Evolutionary conservation across 2,888 invertebrate genomes (phyloP).

Genomic region (Digitonthophagus gazella): DNA sequence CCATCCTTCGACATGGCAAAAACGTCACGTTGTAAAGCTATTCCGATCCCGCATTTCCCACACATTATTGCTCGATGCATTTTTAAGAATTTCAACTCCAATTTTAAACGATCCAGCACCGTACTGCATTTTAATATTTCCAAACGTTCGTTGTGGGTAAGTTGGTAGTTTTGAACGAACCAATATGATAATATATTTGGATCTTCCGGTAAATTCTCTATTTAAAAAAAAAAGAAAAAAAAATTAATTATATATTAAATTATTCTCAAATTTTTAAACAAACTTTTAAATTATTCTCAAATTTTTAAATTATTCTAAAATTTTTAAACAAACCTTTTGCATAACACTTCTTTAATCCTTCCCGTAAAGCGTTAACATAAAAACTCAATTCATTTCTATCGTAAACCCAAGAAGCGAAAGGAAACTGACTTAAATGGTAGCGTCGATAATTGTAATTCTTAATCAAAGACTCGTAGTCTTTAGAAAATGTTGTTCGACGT

Average conservation of each 20-base stretch:
- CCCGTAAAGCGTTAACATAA: constrained; percentile 41
- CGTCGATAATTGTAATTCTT: constrained; percentile 45
- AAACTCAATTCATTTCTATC: constrained; percentile 46
- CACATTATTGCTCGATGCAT: constrained; percentile 60
- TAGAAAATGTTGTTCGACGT: constrained; percentile 45
- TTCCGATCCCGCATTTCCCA: constrained; percentile 55
- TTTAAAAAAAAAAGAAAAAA: constrained; percentile 29
- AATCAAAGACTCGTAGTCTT: constrained; percentile 39
- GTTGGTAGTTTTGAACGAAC: constrained; percentile 74
- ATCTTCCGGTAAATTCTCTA: constrained; percentile 61
- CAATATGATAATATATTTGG: constrained; percentile 74
- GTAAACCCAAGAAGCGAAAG: constrained; percentile 45
- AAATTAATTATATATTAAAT: neutral
- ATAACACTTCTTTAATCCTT: constrained; percentile 40
- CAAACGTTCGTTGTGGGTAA: constrained; percentile 64
- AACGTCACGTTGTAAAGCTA: constrained; percentile 66
- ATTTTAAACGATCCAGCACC: constrained; percentile 64
- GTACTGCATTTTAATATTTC: constrained; percentile 65
- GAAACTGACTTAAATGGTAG: constrained; percentile 46
- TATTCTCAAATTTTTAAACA: too few species aligned
- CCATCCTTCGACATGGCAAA: constrained; percentile 82
- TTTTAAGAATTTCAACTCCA: constrained; percentile 55
- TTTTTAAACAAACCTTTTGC: constrained; percentile 36
- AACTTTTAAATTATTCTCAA: too few species aligned
- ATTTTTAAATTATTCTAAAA: too few species aligned